Base-by-base conservation (phyloP, 2,797 vertebrate genomes). In the Galaxias olidus region DNA sequence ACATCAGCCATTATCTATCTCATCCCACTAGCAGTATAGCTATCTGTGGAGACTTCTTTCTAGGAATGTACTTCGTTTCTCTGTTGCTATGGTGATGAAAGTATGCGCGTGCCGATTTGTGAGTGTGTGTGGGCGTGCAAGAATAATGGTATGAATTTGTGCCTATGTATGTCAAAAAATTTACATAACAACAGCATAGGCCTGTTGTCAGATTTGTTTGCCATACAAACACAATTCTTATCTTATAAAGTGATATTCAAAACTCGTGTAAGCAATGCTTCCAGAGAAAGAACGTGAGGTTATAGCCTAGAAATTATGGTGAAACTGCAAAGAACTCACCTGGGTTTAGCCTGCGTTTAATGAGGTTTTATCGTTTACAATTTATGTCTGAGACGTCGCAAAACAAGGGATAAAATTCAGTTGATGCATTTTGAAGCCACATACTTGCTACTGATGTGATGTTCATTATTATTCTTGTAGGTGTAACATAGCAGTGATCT, bases 401-500 rank as follows among this genome's bases (percentile, higher is more conserved):
- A 30, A 30, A 30, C 30, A 30, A 30, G 30, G 30, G 30, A 2
- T 30, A 30, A 30, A 30, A 30, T 30, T 6, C 6, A 30, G 30
- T 6, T 30, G 30, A 30, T 30, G 6, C 6, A 30, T 30, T 30
- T 30, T 30, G 2, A 30, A 30, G 30, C 2, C 30, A 30, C 30
- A 30, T 30, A 8, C 17, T 17, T 54, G 20, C 52, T 20, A 30
- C 13, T 41, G 19, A 30, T 47, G 1, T n/a, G 70, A 13, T 51
- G 17, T 65, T 56, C 17, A 10, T 58, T 46, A 67, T n/a, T 69
- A n/a, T 63, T 69, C 4, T 45, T 68, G 4, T 67, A 98, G 97
- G 90, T 98, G 96, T 84, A 98, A 99, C 66, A 96, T 99, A 67
- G 97, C 96, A 8, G 94, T 98, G 61, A 98, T 99, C 84, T 97